Conservation (phyloP, 2,113 vertebrate genomes). For the Pachycephala philippinensis region DNA sequence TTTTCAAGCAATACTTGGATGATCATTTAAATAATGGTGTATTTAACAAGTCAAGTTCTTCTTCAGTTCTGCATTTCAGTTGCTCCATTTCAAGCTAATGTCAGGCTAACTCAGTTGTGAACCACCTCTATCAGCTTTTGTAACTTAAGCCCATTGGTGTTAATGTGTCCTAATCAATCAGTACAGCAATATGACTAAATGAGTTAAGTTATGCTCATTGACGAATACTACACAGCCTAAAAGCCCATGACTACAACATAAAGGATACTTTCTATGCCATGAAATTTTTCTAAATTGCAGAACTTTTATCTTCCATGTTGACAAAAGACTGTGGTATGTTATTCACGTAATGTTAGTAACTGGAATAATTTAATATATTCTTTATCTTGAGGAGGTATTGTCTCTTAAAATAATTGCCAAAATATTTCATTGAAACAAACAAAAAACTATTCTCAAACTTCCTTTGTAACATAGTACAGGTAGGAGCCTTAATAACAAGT, state of each 20-base stretch:
- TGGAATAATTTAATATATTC: background rate
- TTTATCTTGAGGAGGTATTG: background rate
- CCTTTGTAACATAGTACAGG: background rate
- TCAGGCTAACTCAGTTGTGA: background rate
- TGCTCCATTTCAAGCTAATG: background rate
- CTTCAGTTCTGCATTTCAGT: background rate
- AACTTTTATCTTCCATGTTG: background rate
- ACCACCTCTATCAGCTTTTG: background rate
- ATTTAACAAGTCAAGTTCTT: background rate
- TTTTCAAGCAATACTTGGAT: background rate
- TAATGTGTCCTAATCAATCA: background rate
- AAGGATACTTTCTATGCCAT: background rate
- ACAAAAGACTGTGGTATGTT: background rate
- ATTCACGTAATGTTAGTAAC: background rate
- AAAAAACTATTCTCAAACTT: background rate
- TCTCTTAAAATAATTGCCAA: background rate
- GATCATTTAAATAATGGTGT: background rate
- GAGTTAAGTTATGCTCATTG: background rate
- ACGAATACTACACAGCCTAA: background rate
- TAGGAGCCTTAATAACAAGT: background rate
- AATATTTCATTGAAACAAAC: background rate
- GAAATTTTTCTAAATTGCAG: background rate
- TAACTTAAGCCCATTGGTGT: background rate
- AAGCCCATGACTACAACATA: background rate
- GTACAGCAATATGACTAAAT: background rate